Evolutionary conservation across 1,140 invertebrate genomes (phyloP), one percentile per base, ranked within the genome.

Genomic region (Plectrocnemia conspersa): DNA sequence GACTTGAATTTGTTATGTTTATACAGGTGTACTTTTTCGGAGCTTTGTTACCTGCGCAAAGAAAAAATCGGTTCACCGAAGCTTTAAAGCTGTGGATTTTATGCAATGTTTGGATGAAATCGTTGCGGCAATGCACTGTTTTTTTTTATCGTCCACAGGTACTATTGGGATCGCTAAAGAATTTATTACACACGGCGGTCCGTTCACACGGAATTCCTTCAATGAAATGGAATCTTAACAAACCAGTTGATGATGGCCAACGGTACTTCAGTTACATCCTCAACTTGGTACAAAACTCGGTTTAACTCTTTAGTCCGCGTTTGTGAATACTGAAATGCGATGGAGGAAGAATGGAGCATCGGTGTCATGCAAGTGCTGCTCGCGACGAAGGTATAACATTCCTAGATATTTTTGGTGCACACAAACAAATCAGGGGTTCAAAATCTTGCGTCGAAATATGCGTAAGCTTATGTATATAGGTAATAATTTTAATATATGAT

Each of bases 221-320:
- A 50, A 50, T 50, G 47, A 50, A 50, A 50, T 50, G 47, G 47
- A 50, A 50, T 50, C 47, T 50, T 50, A 50, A 50, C 33, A 50
- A 50, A 50, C 47, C 47, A 50, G 47, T 50, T 50, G 47, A 50
- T 27, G 47, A 50, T 13, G 47, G n/a, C 15, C 7, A 50, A 50
- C 47, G 47, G 47, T 50, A 50, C 47, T 50, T 50, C 47, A 50
- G 47, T 50, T 50, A 50, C 32, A 50, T 38, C 32, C 33, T 35
- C 25, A n/a, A n/a, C n/a, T n/a, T n/a, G n/a, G 25, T 25, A 9
- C 27, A 29, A 21, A 35, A 13, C n/a, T n/a, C 27, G 27, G 11
- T 4, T 15, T 27, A 11, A 18, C n/a, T n/a, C n/a, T n/a, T n/a
- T n/a, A n/a, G n/a, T 2, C 22, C 27, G 25, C 11, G 10, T 50